A percentile compares a stretch with the other conserved stretches of the same genome.
phyloP scores from a whole-genome alignment of 2,797 vertebrate species.

The Chlorospingus semifuscus region DNA sequence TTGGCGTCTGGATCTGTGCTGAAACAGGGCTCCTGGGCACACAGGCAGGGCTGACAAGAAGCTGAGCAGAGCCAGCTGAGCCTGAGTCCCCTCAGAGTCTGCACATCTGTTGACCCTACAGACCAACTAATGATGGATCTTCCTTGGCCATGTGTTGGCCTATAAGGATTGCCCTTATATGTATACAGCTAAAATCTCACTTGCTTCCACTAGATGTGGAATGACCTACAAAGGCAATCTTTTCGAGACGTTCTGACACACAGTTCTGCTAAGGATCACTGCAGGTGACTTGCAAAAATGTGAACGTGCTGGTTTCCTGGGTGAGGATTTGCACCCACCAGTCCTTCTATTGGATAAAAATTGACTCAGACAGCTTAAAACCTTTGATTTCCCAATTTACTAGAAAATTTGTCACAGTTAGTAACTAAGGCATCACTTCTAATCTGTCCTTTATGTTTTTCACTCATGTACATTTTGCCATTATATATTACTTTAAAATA shows the following conservation, averaged over 20 bases:
- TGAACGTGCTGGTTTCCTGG: rapidly evolving
- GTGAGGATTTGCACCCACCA: not conserved
- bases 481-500: not conserved
- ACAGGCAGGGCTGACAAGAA: rapidly evolving
- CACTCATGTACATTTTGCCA: not conserved
- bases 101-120: not conserved
- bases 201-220: not conserved
- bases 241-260: not conserved
- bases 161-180: not conserved
- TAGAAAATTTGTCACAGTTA: not conserved
- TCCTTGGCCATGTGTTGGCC: not conserved
- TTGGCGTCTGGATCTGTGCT: not conserved
- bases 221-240: not conserved
- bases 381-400: not conserved
- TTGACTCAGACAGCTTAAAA: not conserved
- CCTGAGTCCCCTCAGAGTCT: not conserved
- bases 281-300: not conserved
- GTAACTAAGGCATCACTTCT: not conserved
- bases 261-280: not conserved
- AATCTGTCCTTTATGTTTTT: not conserved
- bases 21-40: not conserved
- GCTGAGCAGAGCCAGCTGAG: not conserved
- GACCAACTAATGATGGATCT: not conserved
- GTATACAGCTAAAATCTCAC: not conserved
- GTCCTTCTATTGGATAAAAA: not conserved